Base-by-base conservation (phyloP, 2,113 vertebrate genomes). In the Pachyramphus minor region DNA sequence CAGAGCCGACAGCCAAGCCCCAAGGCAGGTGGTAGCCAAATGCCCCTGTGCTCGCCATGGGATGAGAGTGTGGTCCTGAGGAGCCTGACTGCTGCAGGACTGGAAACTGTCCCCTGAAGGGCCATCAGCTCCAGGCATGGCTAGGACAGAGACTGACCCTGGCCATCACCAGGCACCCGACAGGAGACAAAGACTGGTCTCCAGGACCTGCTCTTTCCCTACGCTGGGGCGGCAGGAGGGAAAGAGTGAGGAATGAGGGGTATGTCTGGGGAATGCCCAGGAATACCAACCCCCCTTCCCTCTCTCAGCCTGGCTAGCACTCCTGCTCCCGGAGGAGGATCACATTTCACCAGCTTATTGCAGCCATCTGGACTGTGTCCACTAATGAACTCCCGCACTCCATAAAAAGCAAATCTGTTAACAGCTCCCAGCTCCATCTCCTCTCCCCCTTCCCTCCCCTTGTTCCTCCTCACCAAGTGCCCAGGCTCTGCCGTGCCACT, bases 371-470 rank as follows among this genome's bases (percentile, higher is more conserved):
- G 98, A 97, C 95, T 96, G 93, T 96, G 95, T 97, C 97, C 96
- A 97, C 96, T 97, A 98, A 97, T 97, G 97, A 97, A 97, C 96
- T 97, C 96, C 97, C 18, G 76, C 97, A 97, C 97, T 98, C 97
- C 95, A 97, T 96, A 97, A 97, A 97, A 97, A 97, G 96, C 87
- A 97, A 97, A 97, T 97, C 97, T 97, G 97, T 97, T 97, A 97
- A 97, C 95, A 95, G 89, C 93, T 95, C 89, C 94, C 94, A 95
- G 95, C 97, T 93, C 87, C 14, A 14, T 85, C 95, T 95, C 73
- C 76, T 85, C 86, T 94, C 81, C 39, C 66, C 31, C 14, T 87
- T 91, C 83, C 64, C 84, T 77, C 94, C 81, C 73, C 90, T 95
- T 90, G 74, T 72, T 86, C 74, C 95, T 91, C 63, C 87, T 96